Evolutionary conservation across 1,140 invertebrate species (phyloP).

Genomic region (Chironomus tepperi): DNA sequence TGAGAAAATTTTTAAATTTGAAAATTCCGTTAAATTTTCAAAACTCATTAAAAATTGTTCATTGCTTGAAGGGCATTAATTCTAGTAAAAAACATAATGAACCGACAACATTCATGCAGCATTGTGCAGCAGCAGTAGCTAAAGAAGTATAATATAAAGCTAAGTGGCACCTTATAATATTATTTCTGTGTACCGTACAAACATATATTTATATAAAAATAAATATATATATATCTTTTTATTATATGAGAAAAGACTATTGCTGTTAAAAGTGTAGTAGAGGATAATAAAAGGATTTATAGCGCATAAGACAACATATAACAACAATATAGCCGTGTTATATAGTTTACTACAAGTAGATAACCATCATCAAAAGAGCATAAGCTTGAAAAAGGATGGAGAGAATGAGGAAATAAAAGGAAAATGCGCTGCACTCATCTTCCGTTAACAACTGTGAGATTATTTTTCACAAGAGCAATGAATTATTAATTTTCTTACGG

Average conservation of each 20-base stretch:
- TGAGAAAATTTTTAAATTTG: too few relatives aligned
- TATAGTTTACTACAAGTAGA: constrained; percentile 25
- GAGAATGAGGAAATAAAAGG: too few relatives aligned
- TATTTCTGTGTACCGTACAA: too few relatives aligned
- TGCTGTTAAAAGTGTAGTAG: constrained; percentile 29
- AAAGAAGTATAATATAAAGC: too few relatives aligned
- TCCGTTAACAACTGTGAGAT: background rate
- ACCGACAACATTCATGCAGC: too few relatives aligned
- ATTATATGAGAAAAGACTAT: background rate
- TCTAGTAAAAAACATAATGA: too few relatives aligned
- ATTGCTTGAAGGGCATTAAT: too few relatives aligned
- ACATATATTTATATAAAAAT: too few relatives aligned
- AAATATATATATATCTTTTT: background rate
- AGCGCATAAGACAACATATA: constrained; percentile 30
- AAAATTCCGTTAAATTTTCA: too few relatives aligned
- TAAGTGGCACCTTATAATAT: too few relatives aligned
- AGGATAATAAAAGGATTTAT: constrained; percentile 37
- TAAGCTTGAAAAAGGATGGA: background rate
- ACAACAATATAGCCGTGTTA: constrained; percentile 30
- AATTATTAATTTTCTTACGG: background rate
- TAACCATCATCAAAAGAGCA: background rate
- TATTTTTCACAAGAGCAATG: background rate
- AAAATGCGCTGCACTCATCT: background rate
- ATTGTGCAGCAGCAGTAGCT: too few relatives aligned
- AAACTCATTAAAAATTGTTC: too few relatives aligned